A percentile compares a stretch with the other conserved stretches of the same genome.
Conservation (phyloP, 2,888 invertebrate species). For the Philopedon plagiatum region DNA sequence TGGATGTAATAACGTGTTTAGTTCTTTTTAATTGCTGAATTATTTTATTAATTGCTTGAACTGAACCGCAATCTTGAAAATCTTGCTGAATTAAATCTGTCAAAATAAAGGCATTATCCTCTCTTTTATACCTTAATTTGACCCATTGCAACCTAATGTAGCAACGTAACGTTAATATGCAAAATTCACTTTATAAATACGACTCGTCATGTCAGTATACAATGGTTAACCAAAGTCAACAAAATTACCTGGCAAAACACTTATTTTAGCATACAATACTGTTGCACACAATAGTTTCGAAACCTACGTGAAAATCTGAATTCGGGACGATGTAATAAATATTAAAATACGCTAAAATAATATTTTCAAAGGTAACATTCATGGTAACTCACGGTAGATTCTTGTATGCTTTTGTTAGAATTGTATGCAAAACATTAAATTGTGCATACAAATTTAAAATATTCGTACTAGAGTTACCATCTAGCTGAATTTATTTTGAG, state of each 20-base stretch:
- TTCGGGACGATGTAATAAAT: slow-evolving; percentile 21
- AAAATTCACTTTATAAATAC: slow-evolving; percentile 16
- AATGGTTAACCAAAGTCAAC: slow-evolving; percentile 27
- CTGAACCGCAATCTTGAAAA: no score
- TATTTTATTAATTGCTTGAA: no score
- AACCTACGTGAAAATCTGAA: slow-evolving; percentile 34
- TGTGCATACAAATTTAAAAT: neutral
- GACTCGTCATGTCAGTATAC: slow-evolving; percentile 10
- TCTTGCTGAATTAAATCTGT: no score
- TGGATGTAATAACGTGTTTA: no score
- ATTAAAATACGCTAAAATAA: slow-evolving; percentile 40
- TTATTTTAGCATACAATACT: slow-evolving; percentile 34
- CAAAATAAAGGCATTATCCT: no score
- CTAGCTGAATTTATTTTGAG: no score
- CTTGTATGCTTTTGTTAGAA: neutral
- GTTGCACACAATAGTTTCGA: slow-evolving; percentile 26
- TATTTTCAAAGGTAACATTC: slow-evolving; percentile 13
- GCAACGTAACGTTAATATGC: neutral
- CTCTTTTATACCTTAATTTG: neutral
- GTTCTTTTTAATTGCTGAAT: no score
- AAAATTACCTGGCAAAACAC: slow-evolving; percentile 32
- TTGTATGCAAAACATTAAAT: neutral
- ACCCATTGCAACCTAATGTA: neutral
- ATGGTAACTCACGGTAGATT: neutral
- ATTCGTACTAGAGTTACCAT: no score